Evolutionary conservation across 2,797 vertebrate genomes (phyloP), one percentile per base, ranked within the genome.

Genomic region (Bufotes viridis): DNA sequence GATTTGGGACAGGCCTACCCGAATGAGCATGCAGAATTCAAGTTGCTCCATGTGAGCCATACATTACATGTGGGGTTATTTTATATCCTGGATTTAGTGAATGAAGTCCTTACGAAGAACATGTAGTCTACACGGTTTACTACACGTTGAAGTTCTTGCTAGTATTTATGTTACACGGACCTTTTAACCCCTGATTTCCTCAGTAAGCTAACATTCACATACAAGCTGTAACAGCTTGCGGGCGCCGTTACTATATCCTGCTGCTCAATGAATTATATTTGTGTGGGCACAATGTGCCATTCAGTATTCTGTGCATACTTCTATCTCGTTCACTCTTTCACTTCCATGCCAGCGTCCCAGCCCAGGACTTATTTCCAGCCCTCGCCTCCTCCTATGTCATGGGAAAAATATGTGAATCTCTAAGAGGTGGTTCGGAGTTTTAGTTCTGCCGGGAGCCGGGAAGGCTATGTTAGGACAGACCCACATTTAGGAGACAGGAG

Each of bases 371-470:
- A 55, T 72, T 53, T 55, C 24, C 85, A 89, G 55, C 85, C 81
- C 67, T 60, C 20, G 84, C 85, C 87, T 89, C 81, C 85, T 87
- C 81, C 76, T 87, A 89, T 89, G 88, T 89, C 88, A 89, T 89
- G 88, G 88, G 85, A 89, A 89, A 89, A 89, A 75, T 89, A 89
- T 89, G 88, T 89, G 88, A 81, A 79, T 89, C 88, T 89, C 85
- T 82, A 89, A 89, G 88, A 89, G 88, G 85, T 89, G 88, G 88
- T 84, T 89, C 85, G 85, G 88, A 89, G 85, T 89, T 87, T 63
- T 80, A 74, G 81, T 89, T 87, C 85, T 89, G 85, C 72, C 42
- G 72, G 74, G 88, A 89, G 88, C 88, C 18, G 85, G 88, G 88
- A 89, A 86, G 88, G 88, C 88, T 87, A 89, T 84, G 85, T 87